phyloP scores from a whole-genome alignment of 2,797 vertebrate species.

The Syndactyla subalaris region DNA sequence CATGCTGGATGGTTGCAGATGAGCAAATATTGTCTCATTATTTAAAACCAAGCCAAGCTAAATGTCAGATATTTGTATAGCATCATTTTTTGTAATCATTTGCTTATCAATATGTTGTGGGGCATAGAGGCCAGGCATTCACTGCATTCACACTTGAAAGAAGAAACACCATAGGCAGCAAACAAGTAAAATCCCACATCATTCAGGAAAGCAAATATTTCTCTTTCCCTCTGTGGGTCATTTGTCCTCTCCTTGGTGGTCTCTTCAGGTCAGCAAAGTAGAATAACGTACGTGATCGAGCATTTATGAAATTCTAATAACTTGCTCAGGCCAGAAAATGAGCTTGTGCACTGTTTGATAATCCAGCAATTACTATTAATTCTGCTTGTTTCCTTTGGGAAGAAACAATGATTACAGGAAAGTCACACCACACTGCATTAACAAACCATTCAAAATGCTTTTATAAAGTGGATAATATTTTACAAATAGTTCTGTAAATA shows the following conservation, averaged over 20 bases:
- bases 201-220: not conserved
- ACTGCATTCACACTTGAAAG: not conserved
- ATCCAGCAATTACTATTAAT: not conserved
- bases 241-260: not conserved
- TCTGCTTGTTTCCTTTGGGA: not conserved
- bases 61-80: not conserved
- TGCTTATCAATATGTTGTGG: not conserved
- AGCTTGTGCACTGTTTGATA: not conserved
- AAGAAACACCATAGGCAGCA: not conserved
- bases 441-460: not conserved
- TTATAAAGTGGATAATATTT: not conserved
- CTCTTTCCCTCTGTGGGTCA: not conserved
- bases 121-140: not conserved
- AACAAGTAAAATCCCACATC: not conserved
- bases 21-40: not conserved
- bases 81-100: not conserved
- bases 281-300: not conserved
- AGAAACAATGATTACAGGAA: not conserved
- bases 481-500: conserved; percentile 4
- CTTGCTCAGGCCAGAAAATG: not conserved
- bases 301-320: not conserved
- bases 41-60: not conserved
- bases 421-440: not conserved
- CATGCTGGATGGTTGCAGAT: fast-evolving
- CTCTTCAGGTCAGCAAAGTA: not conserved